Evolutionary conservation across 2,797 vertebrate species (phyloP).

Genomic region (Amazona ochrocephala): DNA sequence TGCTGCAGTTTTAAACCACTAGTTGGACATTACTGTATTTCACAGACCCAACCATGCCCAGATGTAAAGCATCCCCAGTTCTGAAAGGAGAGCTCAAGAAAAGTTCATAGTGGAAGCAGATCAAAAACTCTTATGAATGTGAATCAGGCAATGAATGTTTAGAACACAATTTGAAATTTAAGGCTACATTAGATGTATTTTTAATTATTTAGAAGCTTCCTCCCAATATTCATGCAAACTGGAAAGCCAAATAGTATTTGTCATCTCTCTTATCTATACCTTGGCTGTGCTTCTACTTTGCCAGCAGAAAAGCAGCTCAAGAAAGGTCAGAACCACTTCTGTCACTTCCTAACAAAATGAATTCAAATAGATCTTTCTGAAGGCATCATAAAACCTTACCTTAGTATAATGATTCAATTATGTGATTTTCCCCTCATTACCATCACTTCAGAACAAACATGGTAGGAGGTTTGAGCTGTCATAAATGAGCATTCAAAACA

Average conservation of each 20-base stretch:
- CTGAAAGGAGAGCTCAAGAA: neutral
- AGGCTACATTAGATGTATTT: neutral
- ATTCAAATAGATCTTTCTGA: neutral
- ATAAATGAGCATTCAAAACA: neutral
- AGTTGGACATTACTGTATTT: neutral
- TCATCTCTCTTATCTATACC: neutral
- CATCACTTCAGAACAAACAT: neutral
- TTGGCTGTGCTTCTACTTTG: neutral
- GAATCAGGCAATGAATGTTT: neutral
- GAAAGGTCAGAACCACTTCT: conserved; percentile 1
- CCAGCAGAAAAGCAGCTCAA: neutral
- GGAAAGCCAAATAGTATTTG: neutral
- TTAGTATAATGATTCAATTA: neutral
- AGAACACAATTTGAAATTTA: neutral
- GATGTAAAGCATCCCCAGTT: neutral
- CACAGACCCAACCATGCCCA: neutral
- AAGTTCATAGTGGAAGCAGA: neutral
- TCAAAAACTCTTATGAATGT: neutral
- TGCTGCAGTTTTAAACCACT: neutral
- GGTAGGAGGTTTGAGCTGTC: neutral
- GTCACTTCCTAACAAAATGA: neutral
- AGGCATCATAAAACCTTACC: neutral
- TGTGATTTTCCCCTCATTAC: neutral
- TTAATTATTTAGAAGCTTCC: neutral
- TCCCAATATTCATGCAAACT: neutral